Evolutionary conservation across 2,888 invertebrate species (phyloP), one percentile per base, ranked within the genome.

Genomic region (Aphidius colemani): DNA sequence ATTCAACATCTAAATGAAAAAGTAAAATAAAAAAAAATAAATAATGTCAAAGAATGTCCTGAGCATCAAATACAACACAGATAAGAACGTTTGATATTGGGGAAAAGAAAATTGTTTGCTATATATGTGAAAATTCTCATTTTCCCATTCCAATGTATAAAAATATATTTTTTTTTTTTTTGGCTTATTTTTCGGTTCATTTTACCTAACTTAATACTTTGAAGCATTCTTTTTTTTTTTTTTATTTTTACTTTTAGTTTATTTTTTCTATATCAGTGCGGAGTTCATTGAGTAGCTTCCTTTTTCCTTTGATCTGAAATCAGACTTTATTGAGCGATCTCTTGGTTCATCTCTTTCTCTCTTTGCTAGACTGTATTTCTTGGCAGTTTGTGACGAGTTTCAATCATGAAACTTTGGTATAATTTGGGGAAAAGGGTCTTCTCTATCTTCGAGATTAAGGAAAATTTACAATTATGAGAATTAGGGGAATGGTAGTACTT

Each of bases 381-480:
- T 30, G 30, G 30, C 30, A 30, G 30, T 30, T 30, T 30, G 30
- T 69, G 67, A 66, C 67, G 73, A 72, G 66, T 75, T 75, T 74
- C 77, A 72, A 75, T 77, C 73, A 73, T 30, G 30, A 30, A 30
- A 30, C 30, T 30, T 30, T 30, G 30, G 30, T 30, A 30, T 30
- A 51, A 53, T 53, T 44, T 45, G 10, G 39, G 11, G 11, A 44
- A 43, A 44, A 49, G 41, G 48, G 49, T 56, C 39, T 56, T 56
- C 10, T 11, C 13, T 30, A 39, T 6, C 67, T 63, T 56, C 63
- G 64, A 72, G 75, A 77, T 78, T 78, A 75, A 75, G 72, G 70
- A 65, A 74, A 78, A 77, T 76, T 76, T 68, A 72, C 75, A 79
- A 80, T 80, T 78, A 79, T 70, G 69, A 69, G 71, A 67, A 67